Base-by-base conservation (phyloP, 2,113 vertebrate species). In the Chionodraco myersi region DNA sequence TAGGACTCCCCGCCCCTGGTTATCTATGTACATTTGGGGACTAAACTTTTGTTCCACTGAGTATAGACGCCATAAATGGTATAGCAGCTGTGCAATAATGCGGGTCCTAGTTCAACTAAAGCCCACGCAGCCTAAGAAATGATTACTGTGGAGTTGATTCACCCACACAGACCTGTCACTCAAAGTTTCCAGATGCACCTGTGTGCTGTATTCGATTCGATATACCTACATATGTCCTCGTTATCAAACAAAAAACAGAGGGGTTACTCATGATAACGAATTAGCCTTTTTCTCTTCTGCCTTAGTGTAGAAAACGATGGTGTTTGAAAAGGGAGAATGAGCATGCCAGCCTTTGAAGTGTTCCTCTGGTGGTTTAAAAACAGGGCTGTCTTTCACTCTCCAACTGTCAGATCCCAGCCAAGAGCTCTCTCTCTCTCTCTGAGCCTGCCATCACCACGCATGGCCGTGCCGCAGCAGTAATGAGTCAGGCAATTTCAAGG, bases 401-500 rank as follows among this genome's bases (percentile, higher is more conserved):
- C 4, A 44, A 54, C 69, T 85, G 76, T 85, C 86, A 80, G 80
- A 72, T 34, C 72, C 68, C 64, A 53, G 83, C 74, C 36, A 13
- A 83, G 80, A 86, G 79, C 62, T 52, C 48, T 68, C 44, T 34
- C 26, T 73, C 26, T 73, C 26, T 73, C 64, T 51, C 58, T 45
- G 49, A 75, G 82, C 64, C 80, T 84, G 80, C 87, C 89, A 82
- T 89, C 87, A 83, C 89, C 84, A 88, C 52, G 60, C 88, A 87
- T 65, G 80, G 87, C 88, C 69, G 78, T 90, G 83, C 88, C 86
- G 84, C 92, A 89, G 91, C 91, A 91, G 91, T 91, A 91, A 91
- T 93, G 92, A 94, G 89, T 92, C 93, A 94, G 91, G 90, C 89
- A 79, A 85, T 92, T 93, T 94, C 91, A 94, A 94, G 92, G 92